Evolutionary conservation across 2,888 invertebrate species (phyloP), one percentile per base, ranked within the genome.

Genomic region (Cetonia aurata): DNA sequence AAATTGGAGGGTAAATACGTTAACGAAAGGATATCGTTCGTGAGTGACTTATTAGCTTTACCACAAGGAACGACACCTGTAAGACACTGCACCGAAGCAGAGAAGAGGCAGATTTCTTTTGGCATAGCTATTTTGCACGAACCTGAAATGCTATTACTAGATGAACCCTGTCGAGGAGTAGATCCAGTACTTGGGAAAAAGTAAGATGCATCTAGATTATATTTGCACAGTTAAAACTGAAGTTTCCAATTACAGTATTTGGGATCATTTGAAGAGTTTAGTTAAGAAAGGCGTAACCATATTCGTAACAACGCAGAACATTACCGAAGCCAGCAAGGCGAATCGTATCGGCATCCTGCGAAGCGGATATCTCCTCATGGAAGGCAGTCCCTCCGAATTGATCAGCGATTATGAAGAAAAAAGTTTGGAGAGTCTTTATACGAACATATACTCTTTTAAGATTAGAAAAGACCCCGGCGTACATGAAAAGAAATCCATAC

Each of bases 81-180:
- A 68, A 91, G 91, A 79, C 86, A 90, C 67, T 87, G 92, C 79
- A 95, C 95, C 76, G 96, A 96, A 8, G 96, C 96, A 0, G 96
- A 96, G 82, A 94, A 95, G 83, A 86, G 96, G 72, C 86, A 96
- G 67, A 92, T 96, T 0, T 96, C 96, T 0, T 89, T 97, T 74
- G 95, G 96, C 0, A 93, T 93, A 6, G 95, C 96, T 0, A 85
- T 97, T 79, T 89, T 97, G 0, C 96, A 96, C 80, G 93, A 92
- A 76, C 96, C 96, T 0, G 93, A 96, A 81, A 84, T 97, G 41
- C 86, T 97, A 31, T 95, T 97, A 71, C 84, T 97, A 77, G 96
- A 97, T 80, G 96, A 97, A 80, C 96, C 96, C 0, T 96, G 96
- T 0, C 96, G 96, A 13, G 96, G 96, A 0, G 87, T 96, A 69